These are phyloP conservation scores for Tetragonula clypearis DNA, from an alignment of 1,140 invertebrate genomes.

Conservation along the genomic window DNA sequence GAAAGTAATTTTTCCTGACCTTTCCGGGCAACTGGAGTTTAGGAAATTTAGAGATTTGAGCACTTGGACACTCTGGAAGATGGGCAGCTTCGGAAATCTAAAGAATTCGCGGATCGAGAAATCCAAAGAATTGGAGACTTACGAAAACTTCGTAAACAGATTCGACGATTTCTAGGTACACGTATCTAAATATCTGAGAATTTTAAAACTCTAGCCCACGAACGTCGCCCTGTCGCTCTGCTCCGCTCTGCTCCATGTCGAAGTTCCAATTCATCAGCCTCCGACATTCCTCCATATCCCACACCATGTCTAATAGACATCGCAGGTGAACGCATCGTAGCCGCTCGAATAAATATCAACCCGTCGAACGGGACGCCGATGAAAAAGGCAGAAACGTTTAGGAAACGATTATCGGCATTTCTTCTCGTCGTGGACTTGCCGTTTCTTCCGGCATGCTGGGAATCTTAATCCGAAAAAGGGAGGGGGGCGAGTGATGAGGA, in stretches of 20 bases:
- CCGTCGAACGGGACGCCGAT: background rate
- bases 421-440: background rate
- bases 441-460: conserved; percentile 52
- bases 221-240: background rate
- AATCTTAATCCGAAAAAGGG: conserved; percentile 56
- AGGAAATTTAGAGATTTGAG: too few species aligned
- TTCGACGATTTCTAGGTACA: too few species aligned
- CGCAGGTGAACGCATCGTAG: background rate
- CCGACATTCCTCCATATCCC: background rate
- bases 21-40: too few species aligned
- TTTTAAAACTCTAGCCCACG: background rate
- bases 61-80: too few species aligned
- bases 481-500: conserved; percentile 35
- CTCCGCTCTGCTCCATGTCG: background rate
- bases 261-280: background rate
- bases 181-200: background rate
- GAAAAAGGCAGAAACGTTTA: background rate
- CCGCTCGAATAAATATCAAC: conserved; percentile 10
- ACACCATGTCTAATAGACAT: background rate
- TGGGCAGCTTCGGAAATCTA: too few species aligned
- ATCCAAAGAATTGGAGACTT: too few species aligned
- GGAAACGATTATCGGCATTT: conserved; percentile 37
- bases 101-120: too few species aligned
- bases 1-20: too few species aligned
- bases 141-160: too few species aligned